Evolutionary conservation across 1,140 invertebrate genomes (phyloP), one percentile per base, ranked within the genome.

Genomic region (Periplaneta americana): DNA sequence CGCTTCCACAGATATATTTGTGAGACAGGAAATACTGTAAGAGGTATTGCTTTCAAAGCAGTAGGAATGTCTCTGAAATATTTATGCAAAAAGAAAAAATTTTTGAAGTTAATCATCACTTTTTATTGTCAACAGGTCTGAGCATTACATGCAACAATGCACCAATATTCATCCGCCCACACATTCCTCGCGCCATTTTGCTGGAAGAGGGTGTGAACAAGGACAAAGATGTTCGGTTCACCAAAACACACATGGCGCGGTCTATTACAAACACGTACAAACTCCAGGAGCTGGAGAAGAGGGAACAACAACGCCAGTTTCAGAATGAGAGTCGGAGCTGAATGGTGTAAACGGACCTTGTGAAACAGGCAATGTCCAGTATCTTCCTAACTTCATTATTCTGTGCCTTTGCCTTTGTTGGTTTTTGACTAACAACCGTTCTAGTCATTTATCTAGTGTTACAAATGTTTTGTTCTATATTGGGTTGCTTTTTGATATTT

Each of bases 131-230:
- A 81, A 8, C 80, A 87, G 86, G 79, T 76, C 82, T 85, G 75
- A 81, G 83, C 81, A 82, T 86, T 80, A 86, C 81, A 4, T 85
- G 85, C 34, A 87, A 83, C 81, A 85, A 86, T 76, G 85, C 85
- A 15, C 83, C 84, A 35, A 83, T 87, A 28, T 84, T 84, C 34
- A 80, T 81, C 22, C 81, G 86, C 22, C 85, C 86, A 22, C 83
- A 84, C 57, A 83, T 86, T 78, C 83, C 82, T 33, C 34, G 74
- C 32, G 83, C 66, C 10, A 66, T 13, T 9, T n/a, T 5, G 22
- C 22, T 66, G 11, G 74, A 82, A 22, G 81, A 82, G 28, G 36
- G 82, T 1, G 83, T 81, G 31, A 80, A 48, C 28, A 83, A 84
- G 35, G 83, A 84, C 39, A 78, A 37, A 33, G 81, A 32, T 22